A percentile compares a stretch with the other conserved stretches of the same genome.
Conservation (phyloP, 2,888 invertebrate genomes). For the Bombylius major region DNA sequence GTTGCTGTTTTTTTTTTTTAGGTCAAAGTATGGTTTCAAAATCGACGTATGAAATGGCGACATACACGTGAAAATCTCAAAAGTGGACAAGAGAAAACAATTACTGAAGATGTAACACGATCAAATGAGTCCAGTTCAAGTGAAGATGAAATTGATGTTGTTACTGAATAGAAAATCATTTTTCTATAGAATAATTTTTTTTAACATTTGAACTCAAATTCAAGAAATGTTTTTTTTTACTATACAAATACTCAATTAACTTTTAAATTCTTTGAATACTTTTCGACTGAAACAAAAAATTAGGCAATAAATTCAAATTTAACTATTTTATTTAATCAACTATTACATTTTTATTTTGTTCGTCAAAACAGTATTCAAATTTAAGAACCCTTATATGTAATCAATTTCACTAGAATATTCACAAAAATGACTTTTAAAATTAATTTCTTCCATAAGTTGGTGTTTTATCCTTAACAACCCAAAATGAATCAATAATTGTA, state of each 20-base stretch:
- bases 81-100: slow-evolving; percentile 31
- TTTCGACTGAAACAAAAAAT: too few species aligned
- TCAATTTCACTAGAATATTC: too few species aligned
- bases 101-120: neutral
- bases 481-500: slow-evolving; percentile 52
- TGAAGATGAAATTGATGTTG: slow-evolving; percentile 18
- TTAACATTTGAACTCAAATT: too few species aligned
- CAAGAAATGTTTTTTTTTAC: too few species aligned
- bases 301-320: neutral
- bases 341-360: too few species aligned
- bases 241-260: too few species aligned
- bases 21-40: slow-evolving; percentile 93
- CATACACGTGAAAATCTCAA: slow-evolving; percentile 54
- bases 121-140: slow-evolving; percentile 5
- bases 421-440: too few species aligned
- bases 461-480: slow-evolving; percentile 46
- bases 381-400: too few species aligned
- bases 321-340: neutral
- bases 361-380: too few species aligned
- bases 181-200: too few species aligned
- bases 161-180: slow-evolving; percentile 11
- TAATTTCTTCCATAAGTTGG: too few species aligned
- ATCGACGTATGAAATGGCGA: slow-evolving; percentile 76
- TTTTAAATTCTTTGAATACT: too few species aligned
- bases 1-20: slow-evolving; percentile 33